A percentile compares a stretch with the other conserved stretches of the same genome.
Evolutionary conservation across 2,888 invertebrate species (phyloP).

Genomic region (Dexiosoma caninum): DNA sequence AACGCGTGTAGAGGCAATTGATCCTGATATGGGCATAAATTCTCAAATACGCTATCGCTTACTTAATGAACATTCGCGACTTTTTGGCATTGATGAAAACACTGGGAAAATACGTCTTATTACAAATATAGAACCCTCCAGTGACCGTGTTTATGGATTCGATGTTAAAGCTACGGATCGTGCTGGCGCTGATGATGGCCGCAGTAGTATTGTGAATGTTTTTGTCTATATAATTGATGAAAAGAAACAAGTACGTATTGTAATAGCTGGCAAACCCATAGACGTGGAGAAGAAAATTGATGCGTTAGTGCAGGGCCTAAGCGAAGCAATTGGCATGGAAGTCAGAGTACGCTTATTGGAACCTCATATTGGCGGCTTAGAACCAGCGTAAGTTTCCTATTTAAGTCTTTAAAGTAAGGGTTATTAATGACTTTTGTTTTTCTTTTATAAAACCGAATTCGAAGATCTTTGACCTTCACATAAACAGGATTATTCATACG

Average conservation of each 20-base stretch:
- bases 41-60: constrained; percentile 89
- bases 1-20: constrained; percentile 86
- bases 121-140: constrained; percentile 81
- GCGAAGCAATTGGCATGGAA: constrained; percentile 87
- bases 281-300: constrained; percentile 86
- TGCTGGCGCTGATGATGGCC: constrained; percentile 88
- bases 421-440: too few relatives aligned
- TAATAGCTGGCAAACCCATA: constrained; percentile 86
- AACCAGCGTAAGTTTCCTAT: constrained; percentile 76
- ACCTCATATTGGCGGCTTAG: constrained; percentile 81
- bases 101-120: constrained; percentile 87
- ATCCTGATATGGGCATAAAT: constrained; percentile 86
- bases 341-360: constrained; percentile 88
- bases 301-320: constrained; percentile 83
- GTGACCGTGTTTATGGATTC: constrained; percentile 89
- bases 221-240: constrained; percentile 92
- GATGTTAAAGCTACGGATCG: constrained; percentile 93
- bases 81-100: constrained; percentile 87
- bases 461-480: too few relatives aligned
- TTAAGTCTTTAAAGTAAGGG: too few relatives aligned
- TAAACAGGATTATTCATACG: too few relatives aligned
- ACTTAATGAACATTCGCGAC: constrained; percentile 85
- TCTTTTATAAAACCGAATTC: too few relatives aligned
- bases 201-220: constrained; percentile 90
- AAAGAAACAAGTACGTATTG: constrained; percentile 87